Base-by-base conservation (phyloP, 2,888 invertebrate genomes). In the Priocnemis perturbator region DNA sequence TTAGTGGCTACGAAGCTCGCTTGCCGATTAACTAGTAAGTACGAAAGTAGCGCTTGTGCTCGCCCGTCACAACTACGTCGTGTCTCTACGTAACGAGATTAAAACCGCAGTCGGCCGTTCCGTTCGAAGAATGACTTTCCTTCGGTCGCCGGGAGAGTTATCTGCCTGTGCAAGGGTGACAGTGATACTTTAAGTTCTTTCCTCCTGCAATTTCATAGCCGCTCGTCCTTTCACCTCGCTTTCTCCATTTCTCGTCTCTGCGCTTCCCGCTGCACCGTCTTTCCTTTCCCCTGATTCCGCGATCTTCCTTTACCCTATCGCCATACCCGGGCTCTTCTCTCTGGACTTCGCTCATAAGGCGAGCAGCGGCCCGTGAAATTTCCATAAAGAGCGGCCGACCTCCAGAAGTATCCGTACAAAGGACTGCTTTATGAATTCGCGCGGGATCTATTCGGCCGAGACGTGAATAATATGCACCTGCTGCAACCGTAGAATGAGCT, bases 401-500 rank as follows among this genome's bases (percentile, higher is more conserved):
- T 74, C 69, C 75, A 71, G 76, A 78, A 81, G 81, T 85, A 85
- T 85, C 83, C 83, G 83, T 81, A 86, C 86, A 88, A 87, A 87
- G 85, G 86, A 82, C 82, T 82, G 84, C 84, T 87, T 87, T 86
- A 86, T 87, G 88, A 88, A 87, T 88, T 87, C 83, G 83, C 85
- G 83, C 84, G 83, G 83, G 85, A 87, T 86, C 85, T 84, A 83
- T 85, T 84, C 83, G 83, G 81, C 79, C 81, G 81, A 81, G 81
- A 82, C 82, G 83, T 85, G 87, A 87, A 88, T 88, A 88, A 88
- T 88, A 87, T 87, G 85, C 88, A 86, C 84, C 87, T 83, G 85
- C 81, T 81, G 78, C 84, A 74, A 73, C 78, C 79, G 69, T 77
- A 48, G 74, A 81, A 81, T 78, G 81, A 80, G 80, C 69, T 78